Evolutionary conservation across 2,888 invertebrate genomes (phyloP).

Genomic region (Teinopalpus imperialis): DNA sequence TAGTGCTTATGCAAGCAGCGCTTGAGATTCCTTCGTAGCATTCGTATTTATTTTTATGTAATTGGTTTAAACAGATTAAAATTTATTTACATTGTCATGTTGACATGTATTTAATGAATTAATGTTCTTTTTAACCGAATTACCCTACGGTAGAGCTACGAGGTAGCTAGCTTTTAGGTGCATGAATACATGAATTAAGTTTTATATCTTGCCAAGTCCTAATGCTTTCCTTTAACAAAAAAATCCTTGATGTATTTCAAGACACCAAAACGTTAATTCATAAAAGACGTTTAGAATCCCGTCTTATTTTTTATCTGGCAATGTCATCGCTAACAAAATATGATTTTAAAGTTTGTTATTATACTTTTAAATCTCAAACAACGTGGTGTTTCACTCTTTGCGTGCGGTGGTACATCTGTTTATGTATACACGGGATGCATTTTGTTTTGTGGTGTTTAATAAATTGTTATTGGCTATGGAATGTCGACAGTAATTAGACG

Average conservation of each 20-base stretch:
- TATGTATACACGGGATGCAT: slow-evolving; percentile 2
- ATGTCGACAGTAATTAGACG: slow-evolving; percentile 26
- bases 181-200: too few relatives aligned
- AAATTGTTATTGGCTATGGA: neutral
- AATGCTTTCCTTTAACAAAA: too few relatives aligned
- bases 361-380: neutral
- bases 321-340: neutral
- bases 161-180: too few relatives aligned
- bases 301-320: slow-evolving; percentile 5
- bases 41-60: too few relatives aligned
- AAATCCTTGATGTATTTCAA: too few relatives aligned
- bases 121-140: too few relatives aligned
- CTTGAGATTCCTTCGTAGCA: slow-evolving; percentile 3
- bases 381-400: neutral
- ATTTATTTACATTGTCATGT: too few relatives aligned
- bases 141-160: too few relatives aligned
- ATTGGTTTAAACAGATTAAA: too few relatives aligned
- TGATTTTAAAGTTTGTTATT: neutral
- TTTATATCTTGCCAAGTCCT: too few relatives aligned
- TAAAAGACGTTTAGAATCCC: slow-evolving; percentile 6
- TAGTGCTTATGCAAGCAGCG: neutral
- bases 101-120: too few relatives aligned
- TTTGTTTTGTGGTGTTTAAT: slow-evolving; percentile 14
- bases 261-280: too few relatives aligned
- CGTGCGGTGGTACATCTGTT: slow-evolving; percentile 7